Evolutionary conservation across 2,888 invertebrate species (phyloP), one percentile per base, ranked within the genome.

Genomic region (Drosophila subquinaria): DNA sequence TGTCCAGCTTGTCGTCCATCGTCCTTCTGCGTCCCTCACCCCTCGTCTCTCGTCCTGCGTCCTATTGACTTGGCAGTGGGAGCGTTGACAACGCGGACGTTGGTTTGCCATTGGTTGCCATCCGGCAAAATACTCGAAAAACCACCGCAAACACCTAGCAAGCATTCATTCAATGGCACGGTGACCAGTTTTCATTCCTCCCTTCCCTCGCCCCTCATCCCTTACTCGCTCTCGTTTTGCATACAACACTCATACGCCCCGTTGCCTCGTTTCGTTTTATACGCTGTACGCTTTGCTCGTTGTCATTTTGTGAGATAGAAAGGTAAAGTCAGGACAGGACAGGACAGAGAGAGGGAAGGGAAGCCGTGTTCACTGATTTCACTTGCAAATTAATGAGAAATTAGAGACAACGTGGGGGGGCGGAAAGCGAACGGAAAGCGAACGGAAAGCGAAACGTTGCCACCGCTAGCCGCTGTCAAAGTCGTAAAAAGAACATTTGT

Each of bases 371-470:
- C 86, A 83, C 86, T 88, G 88, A 92, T 92, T 92, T 91, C 85
- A 92, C 90, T 92, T 92, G 88, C 90, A 92, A 91, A 92, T 92
- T 92, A 91, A 91, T 92, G 90, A 88, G 87, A 92, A 90, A 91
- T 92, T 91, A 90, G 88, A 90, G 83, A 90, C 88, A 87, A 86
- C 85, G 83, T 68, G 57, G 67, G 57, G 65, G 70, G 62, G 65
- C 59, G 15, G 15, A 17, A 17, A 17, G 17, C 17, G n/a, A 38
- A 17, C 15, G 23, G 23, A 3, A 3, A 3, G 8, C 6, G 30
- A 30, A 8, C 30, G 30, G 55, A 76, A 43, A 51, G 55, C 48
- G 56, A 78, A 68, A 60, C 56, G 53, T 40, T 55, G 61, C 51
- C 45, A 23, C 61, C 52, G 72, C 47, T 69, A 67, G 59, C 59